Conservation (phyloP, 2,888 invertebrate species). For the Parnassius mnemosyne region DNA sequence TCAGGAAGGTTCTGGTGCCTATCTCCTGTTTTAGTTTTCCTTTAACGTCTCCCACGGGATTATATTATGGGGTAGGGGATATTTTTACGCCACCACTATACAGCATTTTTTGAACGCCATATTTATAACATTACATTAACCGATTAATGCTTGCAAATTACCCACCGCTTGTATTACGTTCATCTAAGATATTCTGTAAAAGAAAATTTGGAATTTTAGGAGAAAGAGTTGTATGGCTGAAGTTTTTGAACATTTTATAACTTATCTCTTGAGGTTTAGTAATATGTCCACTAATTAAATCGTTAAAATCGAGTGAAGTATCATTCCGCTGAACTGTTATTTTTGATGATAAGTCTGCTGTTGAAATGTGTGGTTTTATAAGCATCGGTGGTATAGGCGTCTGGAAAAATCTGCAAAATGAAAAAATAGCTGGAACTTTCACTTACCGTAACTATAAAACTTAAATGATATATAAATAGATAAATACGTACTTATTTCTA, state of each 20-base stretch:
- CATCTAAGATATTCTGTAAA: constrained; percentile 40
- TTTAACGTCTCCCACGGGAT: too few relatives aligned
- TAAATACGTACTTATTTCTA: constrained; percentile 13
- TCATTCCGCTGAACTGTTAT: not conserved
- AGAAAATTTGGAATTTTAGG: constrained; percentile 21
- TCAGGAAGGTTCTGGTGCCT: too few relatives aligned
- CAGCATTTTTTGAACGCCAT: too few relatives aligned
- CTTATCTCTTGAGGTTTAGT: constrained; percentile 32
- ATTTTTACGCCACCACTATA: too few relatives aligned
- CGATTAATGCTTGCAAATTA: constrained; percentile 10
- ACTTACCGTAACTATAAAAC: too few relatives aligned
- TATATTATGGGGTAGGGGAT: too few relatives aligned
- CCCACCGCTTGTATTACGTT: constrained; percentile 50
- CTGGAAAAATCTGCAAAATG: constrained; percentile 3
- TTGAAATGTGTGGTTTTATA: constrained; percentile 18
- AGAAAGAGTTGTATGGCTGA: constrained; percentile 28
- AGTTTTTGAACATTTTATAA: constrained; percentile 44
- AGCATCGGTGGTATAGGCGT: constrained; percentile 25
- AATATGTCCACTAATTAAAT: not conserved
- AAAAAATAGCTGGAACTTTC: not conserved
- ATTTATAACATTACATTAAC: too few relatives aligned
- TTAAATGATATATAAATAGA: not conserved
- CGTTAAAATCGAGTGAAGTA: not conserved
- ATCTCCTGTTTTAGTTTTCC: too few relatives aligned
- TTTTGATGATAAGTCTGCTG: not conserved